Evolutionary conservation across 2,888 invertebrate species (phyloP), one percentile per base, ranked within the genome.

Genomic region (Limenitis camilla): DNA sequence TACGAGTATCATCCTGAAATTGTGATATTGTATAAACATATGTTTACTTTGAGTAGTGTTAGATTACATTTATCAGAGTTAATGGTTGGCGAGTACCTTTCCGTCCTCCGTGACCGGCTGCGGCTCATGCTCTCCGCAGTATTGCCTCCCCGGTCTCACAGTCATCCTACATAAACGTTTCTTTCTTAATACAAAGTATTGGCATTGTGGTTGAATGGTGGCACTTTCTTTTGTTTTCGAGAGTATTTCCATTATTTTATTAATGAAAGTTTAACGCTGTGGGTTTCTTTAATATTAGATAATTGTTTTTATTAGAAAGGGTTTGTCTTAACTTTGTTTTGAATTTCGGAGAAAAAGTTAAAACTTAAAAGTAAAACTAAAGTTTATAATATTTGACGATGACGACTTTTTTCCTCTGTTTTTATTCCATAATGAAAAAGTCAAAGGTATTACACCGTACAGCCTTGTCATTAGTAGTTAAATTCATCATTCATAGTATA

Each of bases 151-250:
- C n/a, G 89, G 84, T 57, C 90, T 90, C 5, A 92, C 91, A 0
- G 91, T 90, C 93, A 94, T 94, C 61, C 93, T 91, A 68, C 94
- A 94, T 58, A 89, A 89, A 2, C 94, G 88, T 67, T 93, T 93
- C 64, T 94, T 94, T 29, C 93, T 86, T 33, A 85, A 66, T 0
- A 94, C 92, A 71, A 90, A 94, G 75, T 88, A 90, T 52, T 90
- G 89, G 64, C 92, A 92, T 60, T 87, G 90, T 75, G 75, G 43
- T 44, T 43, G 47, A 19, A 10, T 51, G 8, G 27, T 35, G 29
- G 28, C 51, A 19, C 31, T 53, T 41, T 41, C 41, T 6, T 40
- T 1, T 11, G 45, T 9, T 39, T 56, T 56, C 44, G 40, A 36
- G 7, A 40, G 10, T n/a, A 36, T 53, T 40, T 30, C 31, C 53